Base-by-base conservation (phyloP, 2,113 vertebrate genomes). In the Lagopus leucura region DNA sequence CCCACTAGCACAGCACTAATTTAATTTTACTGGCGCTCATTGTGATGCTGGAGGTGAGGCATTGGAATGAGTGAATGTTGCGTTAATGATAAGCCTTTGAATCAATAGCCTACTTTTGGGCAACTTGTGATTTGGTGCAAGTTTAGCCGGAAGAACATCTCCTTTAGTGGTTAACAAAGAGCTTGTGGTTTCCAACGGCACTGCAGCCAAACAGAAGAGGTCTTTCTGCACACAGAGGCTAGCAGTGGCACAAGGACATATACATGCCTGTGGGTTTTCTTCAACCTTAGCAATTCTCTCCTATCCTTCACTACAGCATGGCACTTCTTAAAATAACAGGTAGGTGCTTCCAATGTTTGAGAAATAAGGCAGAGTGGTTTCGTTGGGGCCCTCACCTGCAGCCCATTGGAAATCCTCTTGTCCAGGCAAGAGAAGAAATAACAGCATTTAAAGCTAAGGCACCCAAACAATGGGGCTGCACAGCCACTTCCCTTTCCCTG, bases 301-400 rank as follows among this genome's bases (percentile, higher is more conserved):
- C 24, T 40, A 9, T 38, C 17, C 71, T 88, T 88, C 48, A 42
- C 25, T 58, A 65, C n/a, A 89, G 43, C 21, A 28, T 67, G 27
- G 22, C 6, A 21, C 0, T 1, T 28, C 45, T 58, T 64, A 17
- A 64, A 80, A 47, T 12, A 34, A 13, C 43, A 40, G 0, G 3
- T 3, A 4, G 34, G 6, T 77, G 22, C 34, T 75, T 52, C 5
- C 47, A 34, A 21, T 21, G 21, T 47, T 55, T 21, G 47, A 2
- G 15, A 45, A 82, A 38, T 14, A 65, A 2, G 28, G 36, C 3
- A 13, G 14, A 76, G 30, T 38, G 36, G 6, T 42, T 45, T 42
- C 20, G 8, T 6, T 16, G 30, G 0, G 3, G 4, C 18, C 16
- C 27, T 67, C 24, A 17, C 11, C n/a, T 61, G 25, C 32, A 45